Conservation (phyloP, 2,797 vertebrate species). For the Rhinichthys osculus region DNA sequence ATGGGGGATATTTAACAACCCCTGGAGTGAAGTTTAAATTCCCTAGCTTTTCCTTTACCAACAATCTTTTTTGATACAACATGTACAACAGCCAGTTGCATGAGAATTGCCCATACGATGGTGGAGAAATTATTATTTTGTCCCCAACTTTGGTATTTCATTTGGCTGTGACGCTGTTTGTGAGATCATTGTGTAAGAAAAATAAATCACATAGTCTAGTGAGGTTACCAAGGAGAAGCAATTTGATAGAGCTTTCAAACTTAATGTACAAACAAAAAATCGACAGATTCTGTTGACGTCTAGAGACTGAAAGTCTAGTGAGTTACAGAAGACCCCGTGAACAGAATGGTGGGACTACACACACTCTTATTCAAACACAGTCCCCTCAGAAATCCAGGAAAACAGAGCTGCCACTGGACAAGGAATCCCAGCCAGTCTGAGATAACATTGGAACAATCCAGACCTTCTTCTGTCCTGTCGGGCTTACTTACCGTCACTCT, state of each 20-base stretch:
- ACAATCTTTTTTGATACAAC: conserved; percentile 47
- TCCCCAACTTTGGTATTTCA: conserved; percentile 42
- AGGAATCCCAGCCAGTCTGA: conserved; percentile 71
- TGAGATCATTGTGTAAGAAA: conserved; percentile 16
- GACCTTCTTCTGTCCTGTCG: conserved; percentile 78
- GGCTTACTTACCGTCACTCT: conserved; percentile 75
- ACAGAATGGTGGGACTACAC: conserved; percentile 60
- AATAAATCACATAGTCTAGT: conserved; percentile 27
- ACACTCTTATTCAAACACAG: conserved; percentile 51
- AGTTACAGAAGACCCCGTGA: conserved; percentile 57
- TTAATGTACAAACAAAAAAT: conserved; percentile 41
- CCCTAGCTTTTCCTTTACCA: conserved; percentile 49
- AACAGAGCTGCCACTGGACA: conserved; percentile 58
- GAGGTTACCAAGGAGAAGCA: conserved; percentile 35
- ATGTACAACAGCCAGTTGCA: conserved; percentile 24
- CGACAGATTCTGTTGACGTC: conserved; percentile 54
- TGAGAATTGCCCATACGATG: conserved; percentile 34
- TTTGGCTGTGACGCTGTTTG: conserved; percentile 36
- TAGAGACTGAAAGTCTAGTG: conserved; percentile 77
- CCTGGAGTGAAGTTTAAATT: conserved; percentile 56
- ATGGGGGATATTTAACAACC: conserved; percentile 65
- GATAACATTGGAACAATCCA: conserved; percentile 75
- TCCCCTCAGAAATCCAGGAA: conserved; percentile 45
- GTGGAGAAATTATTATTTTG: conserved; percentile 42
- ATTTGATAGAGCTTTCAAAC: conserved; percentile 40